Conservation (phyloP, 2,113 vertebrate species). For the Platichthys stellatus region DNA sequence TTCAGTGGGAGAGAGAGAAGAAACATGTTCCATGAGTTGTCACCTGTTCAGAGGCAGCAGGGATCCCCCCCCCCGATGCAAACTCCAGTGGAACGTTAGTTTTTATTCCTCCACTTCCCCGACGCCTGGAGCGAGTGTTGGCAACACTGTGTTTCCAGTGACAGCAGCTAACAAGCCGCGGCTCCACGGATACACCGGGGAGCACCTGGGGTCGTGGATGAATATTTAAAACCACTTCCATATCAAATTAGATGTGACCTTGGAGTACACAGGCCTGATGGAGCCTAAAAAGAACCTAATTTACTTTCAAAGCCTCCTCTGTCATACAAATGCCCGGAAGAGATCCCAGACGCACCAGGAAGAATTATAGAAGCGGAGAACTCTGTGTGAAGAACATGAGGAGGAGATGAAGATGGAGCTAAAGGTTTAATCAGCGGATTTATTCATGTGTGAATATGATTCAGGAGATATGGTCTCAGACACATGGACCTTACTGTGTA, state of each 20-base stretch:
- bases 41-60: conserved; percentile 44
- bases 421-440: background rate
- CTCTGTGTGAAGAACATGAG: background rate
- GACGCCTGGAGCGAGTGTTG: conserved; percentile 49
- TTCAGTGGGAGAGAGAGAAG: background rate
- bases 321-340: conserved; percentile 52
- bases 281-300: conserved; percentile 64
- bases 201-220: conserved; percentile 74
- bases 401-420: background rate
- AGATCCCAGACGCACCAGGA: conserved; percentile 26
- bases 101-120: conserved; percentile 9
- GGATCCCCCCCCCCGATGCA: background rate
- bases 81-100: conserved; percentile 6
- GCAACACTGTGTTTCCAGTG: conserved; percentile 47
- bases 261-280: conserved; percentile 59
- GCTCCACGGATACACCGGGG: conserved; percentile 27
- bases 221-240: conserved; percentile 77
- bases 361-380: conserved; percentile 22
- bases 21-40: conserved; percentile 25
- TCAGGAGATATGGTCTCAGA: background rate
- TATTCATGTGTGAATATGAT: background rate
- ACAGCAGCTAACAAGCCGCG: conserved; percentile 53
- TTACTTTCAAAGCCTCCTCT: conserved; percentile 43
- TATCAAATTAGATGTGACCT: conserved; percentile 79
- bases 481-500: background rate